Base-by-base conservation (phyloP, 1,140 invertebrate species). In the Drosophila baimaii region DNA sequence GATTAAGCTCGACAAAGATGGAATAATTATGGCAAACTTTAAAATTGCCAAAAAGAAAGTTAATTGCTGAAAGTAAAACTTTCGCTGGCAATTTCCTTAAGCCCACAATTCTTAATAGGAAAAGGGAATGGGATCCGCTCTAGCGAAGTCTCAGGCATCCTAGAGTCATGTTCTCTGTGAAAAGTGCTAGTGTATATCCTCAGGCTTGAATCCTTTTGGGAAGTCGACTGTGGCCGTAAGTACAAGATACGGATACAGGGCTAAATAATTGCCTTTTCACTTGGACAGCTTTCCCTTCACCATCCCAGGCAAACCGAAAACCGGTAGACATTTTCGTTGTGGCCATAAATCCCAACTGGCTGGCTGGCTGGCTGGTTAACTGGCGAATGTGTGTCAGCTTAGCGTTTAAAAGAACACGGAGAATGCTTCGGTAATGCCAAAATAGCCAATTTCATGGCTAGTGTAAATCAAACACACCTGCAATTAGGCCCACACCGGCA, bases 391-490 rank as follows among this genome's bases (percentile, higher is more conserved):
- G 69, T 81, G 82, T 86, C 82, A 73, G 82, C 70, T 71, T 78
- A 70, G 57, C 65, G 82, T 75, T 85, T 79, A 61, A 82, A 85
- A 71, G 77, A 66, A 65, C 69, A 47, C 62, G 78, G 46, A 64
- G 66, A 88, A 85, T 85, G 77, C 68, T 58, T 31, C 52, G 59
- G 77, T 70, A 79, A 85, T 82, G 62, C 75, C 79, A 44, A 76
- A 86, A 88, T 82, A 72, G 79, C 83, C 83, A 82, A 88, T 85
- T 85, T 86, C 82, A 82, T 79, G 82, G 82, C 70, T 76, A 82
- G 83, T 88, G 82, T 85, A 85, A 85, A 85, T 85, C 82, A 85
- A 85, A 85, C 70, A 82, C 75, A 85, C 83, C 82, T 79, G 82
- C 82, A 85, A 85, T 85, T 85, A 85, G 83, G 63, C 15, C 29